These are phyloP conservation scores for Nannobrachium achirus DNA, from an alignment of 2,113 vertebrate genomes.

Conservation along the genomic window DNA sequence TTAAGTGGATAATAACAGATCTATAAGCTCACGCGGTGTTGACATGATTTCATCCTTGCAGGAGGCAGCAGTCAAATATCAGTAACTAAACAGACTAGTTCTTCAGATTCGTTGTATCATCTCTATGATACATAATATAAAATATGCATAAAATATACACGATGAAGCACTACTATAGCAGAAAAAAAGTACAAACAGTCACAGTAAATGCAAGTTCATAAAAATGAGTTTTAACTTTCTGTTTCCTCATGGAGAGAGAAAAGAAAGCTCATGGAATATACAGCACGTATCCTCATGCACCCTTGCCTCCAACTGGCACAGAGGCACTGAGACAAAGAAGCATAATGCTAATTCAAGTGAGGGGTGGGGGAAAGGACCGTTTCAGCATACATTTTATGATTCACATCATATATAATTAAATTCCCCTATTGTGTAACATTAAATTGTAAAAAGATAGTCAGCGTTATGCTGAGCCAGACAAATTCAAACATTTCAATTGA, in stretches of 20 bases:
- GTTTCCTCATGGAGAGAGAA: background rate
- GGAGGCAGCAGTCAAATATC: too few species aligned
- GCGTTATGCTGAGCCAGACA: conserved; percentile 50
- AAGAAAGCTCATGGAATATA: background rate
- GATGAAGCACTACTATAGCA: too few species aligned
- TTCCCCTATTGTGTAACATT: conserved; percentile 49
- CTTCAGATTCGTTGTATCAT: too few species aligned
- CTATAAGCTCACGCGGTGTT: too few species aligned
- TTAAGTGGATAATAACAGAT: too few species aligned
- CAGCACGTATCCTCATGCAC: background rate
- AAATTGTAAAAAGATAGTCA: conserved; percentile 47
- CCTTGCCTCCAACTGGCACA: conserved; percentile 8
- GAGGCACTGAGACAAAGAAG: conserved; percentile 44
- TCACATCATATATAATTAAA: conserved; percentile 66
- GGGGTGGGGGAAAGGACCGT: conserved; percentile 52
- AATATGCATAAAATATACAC: too few species aligned
- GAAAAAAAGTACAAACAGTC: too few species aligned
- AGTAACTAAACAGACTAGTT: too few species aligned
- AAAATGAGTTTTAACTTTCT: background rate
- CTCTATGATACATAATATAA: too few species aligned
- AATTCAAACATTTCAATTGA: conserved; percentile 53
- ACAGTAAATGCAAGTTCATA: background rate
- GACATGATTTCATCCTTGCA: too few species aligned
- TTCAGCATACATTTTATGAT: conserved; percentile 60
- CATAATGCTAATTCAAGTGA: conserved; percentile 55